phyloP scores from a whole-genome alignment of 2,797 vertebrate species.

The Thaleichthys pacificus region DNA sequence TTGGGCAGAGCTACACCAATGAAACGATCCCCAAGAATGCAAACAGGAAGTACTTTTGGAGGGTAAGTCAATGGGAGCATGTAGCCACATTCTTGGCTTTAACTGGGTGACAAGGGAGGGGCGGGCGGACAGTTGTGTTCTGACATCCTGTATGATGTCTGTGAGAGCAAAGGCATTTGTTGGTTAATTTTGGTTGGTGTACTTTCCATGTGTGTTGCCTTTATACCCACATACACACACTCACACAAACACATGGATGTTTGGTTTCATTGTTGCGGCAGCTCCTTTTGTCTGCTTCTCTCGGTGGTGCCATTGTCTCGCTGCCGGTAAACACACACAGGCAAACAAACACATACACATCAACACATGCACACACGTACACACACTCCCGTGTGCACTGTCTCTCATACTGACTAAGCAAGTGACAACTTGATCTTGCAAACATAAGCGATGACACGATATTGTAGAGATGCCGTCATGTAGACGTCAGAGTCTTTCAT shows the following conservation, averaged over 20 bases:
- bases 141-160: constrained; percentile 55
- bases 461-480: not conserved
- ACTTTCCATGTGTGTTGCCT: not conserved
- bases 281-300: constrained; percentile 55
- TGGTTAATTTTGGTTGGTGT: constrained; percentile 5
- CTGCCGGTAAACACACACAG: constrained; percentile 65
- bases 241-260: constrained; percentile 63
- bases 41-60: constrained; percentile 92
- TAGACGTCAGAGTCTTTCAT: not conserved
- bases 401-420: constrained; percentile 73
- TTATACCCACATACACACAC: not conserved
- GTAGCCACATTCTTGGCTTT: constrained; percentile 72
- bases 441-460: not conserved
- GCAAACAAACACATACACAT: constrained; percentile 43
- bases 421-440: constrained; percentile 47
- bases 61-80: constrained; percentile 77
- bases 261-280: constrained; percentile 71
- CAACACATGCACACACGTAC: constrained; percentile 20
- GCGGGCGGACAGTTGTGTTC: constrained; percentile 52
- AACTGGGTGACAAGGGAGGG: constrained; percentile 28
- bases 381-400: constrained; percentile 24
- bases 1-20: constrained; percentile 86
- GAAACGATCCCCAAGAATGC: constrained; percentile 84
- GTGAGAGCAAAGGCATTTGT: not conserved
- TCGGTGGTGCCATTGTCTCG: constrained; percentile 47